Base-by-base conservation (phyloP, 1,140 invertebrate species). In the Papilio machaon region DNA sequence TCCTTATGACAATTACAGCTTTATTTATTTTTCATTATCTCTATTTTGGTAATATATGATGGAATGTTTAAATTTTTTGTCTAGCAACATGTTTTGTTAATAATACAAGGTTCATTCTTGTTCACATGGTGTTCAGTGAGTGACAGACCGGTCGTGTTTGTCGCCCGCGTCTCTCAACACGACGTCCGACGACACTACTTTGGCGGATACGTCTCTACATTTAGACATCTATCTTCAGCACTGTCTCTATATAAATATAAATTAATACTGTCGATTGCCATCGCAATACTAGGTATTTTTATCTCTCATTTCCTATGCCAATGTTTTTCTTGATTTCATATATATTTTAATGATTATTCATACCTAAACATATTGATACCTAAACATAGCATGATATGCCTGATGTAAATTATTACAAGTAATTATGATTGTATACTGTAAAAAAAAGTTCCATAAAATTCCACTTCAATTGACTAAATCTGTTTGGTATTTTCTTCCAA, bases 221-320 rank as follows among this genome's bases (percentile, higher is more conserved):
- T 87, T 86, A 84, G 83, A 81, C 80, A 82, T 73, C 82, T 84
- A 82, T 81, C 79, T 82, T 85, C 74, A 79, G 73, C 75, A 79
- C 64, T 76, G n/a, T 76, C 80, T 85, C 83, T 85, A 83, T 80
- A 84, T 82, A 90, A 88, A 89, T 88, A 91, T 83, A 91, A 86
- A 83, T 73, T 82, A 84, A 85, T 80, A 67, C 79, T 74, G 85
- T 78, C 84, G 80, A 85, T 84, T 82, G 80, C 82, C 70, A 73
- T 83, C 64, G 79, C 77, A 73, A 80, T 76, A 49, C 46, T 76
- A 19, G 38, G 35, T 76, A 52, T 76, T 49, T 52, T 76, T 76
- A 30, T 54, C 74, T 3, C 47, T 54, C 19, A 52, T 52, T 76
- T 49, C 47, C 74, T 52, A 78, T 64, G 52, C 43, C 43, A 49